Evolutionary conservation across 2,113 vertebrate genomes (phyloP).

Genomic region (Polypterus senegalus): DNA sequence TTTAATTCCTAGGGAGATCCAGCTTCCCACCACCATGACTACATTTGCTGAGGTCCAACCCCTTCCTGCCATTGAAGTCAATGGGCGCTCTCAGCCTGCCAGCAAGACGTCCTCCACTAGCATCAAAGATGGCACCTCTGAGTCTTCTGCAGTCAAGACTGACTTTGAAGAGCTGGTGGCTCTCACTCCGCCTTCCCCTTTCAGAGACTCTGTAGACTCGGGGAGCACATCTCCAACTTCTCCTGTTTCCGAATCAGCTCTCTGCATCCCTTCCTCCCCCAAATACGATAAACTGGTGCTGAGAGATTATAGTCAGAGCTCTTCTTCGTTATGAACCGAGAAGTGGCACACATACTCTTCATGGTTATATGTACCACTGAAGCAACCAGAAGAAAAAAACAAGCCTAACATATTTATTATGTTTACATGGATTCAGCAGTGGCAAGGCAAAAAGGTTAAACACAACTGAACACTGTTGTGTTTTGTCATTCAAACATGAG

Average conservation of each 20-base stretch:
- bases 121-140: conserved; percentile 37
- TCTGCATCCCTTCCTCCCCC: conserved; percentile 73
- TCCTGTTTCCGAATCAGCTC: conserved; percentile 62
- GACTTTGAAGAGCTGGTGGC: conserved; percentile 85
- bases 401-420: conserved; percentile 24
- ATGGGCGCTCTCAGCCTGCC: conserved; percentile 42
- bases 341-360: neutral
- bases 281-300: conserved; percentile 82
- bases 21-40: conserved; percentile 76
- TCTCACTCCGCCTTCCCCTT: conserved; percentile 91
- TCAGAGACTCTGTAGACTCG: conserved; percentile 85
- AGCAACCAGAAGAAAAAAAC: conserved; percentile 4
- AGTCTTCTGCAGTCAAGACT: conserved; percentile 51
- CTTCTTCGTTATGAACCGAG: conserved; percentile 82
- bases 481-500: conserved; percentile 7
- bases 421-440: conserved; percentile 38
- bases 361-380: neutral
- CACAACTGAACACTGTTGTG: neutral
- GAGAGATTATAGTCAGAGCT: conserved; percentile 95
- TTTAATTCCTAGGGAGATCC: conserved; percentile 74
- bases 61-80: conserved; percentile 69
- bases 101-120: conserved; percentile 41
- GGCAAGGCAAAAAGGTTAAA: neutral
- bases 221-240: conserved; percentile 73
- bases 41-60: conserved; percentile 87